Evolutionary conservation across 2,113 vertebrate species (phyloP).

Genomic region (Grus americana): DNA sequence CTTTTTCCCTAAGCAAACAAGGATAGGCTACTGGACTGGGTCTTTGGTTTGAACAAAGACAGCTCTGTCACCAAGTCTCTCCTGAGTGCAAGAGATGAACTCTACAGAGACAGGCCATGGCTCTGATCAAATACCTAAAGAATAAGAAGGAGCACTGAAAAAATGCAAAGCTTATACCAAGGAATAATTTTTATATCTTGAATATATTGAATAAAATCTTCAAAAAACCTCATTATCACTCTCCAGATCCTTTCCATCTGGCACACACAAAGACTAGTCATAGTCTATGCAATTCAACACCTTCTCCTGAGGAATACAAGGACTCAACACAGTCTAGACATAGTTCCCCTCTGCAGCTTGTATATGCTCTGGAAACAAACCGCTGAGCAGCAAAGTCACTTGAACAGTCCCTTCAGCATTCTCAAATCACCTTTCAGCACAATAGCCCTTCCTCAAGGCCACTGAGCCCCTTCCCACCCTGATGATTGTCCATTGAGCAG

Average conservation of each 20-base stretch:
- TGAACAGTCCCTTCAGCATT: neutral
- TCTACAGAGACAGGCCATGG: neutral
- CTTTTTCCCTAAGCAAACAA: neutral
- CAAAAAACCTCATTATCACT: neutral
- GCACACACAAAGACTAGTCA: neutral
- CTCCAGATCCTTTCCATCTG: neutral
- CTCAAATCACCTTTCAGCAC: neutral
- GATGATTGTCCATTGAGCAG: neutral
- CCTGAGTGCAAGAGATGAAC: neutral
- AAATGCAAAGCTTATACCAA: neutral
- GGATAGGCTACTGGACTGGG: neutral
- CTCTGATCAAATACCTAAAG: neutral
- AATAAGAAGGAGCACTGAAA: neutral
- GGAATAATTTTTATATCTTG: no score
- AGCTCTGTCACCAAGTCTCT: neutral
- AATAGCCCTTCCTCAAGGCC: neutral
- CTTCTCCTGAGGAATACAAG: neutral
- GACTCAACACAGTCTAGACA: neutral
- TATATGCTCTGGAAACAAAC: neutral
- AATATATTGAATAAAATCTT: neutral
- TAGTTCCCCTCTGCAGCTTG: neutral
- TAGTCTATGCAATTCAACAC: neutral
- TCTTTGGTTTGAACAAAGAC: neutral
- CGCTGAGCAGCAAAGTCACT: neutral
- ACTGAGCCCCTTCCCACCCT: neutral